Conservation (phyloP, 2,797 vertebrate genomes). For the Numenius phaeopus region DNA sequence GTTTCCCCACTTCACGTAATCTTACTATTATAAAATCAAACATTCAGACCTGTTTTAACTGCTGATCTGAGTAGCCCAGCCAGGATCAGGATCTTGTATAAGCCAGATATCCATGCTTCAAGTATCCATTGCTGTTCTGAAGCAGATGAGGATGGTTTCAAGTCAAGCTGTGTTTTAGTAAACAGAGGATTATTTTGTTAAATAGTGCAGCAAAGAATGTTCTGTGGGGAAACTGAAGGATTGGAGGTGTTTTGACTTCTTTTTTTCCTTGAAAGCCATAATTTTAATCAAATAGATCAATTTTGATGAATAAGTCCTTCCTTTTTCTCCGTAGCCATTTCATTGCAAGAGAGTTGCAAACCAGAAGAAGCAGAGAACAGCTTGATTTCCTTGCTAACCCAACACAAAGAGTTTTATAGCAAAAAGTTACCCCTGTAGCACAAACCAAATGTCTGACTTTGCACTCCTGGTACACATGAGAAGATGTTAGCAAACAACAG, state of each 20-base stretch:
- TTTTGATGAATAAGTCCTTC: background rate
- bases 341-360: background rate
- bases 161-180: background rate
- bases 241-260: background rate
- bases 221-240: background rate
- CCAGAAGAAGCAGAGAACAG: background rate
- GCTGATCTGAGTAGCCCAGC: conserved; percentile 83
- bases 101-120: conserved; percentile 81
- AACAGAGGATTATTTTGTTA: background rate
- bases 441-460: background rate
- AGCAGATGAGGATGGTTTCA: background rate
- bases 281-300: background rate
- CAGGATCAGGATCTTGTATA: conserved; percentile 85
- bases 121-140: conserved; percentile 84
- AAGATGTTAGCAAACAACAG: background rate
- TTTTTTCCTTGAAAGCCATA: background rate
- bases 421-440: background rate
- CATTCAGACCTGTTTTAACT: conserved; percentile 77
- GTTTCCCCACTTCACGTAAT: background rate
- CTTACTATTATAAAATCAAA: background rate
- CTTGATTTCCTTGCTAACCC: background rate
- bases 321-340: background rate
- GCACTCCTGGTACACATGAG: background rate
- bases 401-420: background rate
- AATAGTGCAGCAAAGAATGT: background rate